Evolutionary conservation across 2,888 invertebrate species (phyloP).

Genomic region (Xiphydria camelus): DNA sequence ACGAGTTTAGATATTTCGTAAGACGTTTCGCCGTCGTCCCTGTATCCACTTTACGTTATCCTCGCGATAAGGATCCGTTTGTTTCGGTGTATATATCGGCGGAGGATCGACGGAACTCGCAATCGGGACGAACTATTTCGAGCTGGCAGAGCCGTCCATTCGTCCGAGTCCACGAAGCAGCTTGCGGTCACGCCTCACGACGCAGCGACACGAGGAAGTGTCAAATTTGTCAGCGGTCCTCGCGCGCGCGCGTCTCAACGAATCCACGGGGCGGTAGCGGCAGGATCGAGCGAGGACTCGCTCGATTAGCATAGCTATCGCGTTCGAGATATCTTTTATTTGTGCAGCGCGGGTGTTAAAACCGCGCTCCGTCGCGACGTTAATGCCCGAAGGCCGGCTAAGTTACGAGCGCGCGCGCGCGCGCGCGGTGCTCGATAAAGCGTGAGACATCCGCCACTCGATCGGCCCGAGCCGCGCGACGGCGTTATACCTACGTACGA

Average conservation of each 20-base stretch:
- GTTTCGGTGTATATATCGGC: too few species aligned
- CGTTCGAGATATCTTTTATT: constrained; percentile 28
- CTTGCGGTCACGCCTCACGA: background rate
- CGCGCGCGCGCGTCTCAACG: constrained; percentile 32
- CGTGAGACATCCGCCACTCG: background rate
- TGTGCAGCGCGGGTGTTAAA: constrained; percentile 24
- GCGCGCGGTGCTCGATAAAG: background rate
- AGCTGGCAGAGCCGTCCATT: too few species aligned
- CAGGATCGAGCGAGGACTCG: constrained; percentile 9
- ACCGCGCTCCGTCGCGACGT: constrained; percentile 18
- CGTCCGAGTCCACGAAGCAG: too few species aligned
- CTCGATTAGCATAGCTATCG: constrained; percentile 38
- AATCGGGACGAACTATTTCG: too few species aligned
- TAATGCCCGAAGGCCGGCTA: constrained; percentile 26
- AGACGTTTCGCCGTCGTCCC: too few species aligned
- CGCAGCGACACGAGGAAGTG: constrained; percentile 12
- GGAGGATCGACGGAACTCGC: too few species aligned
- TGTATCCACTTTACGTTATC: too few species aligned
- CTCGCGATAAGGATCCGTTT: too few species aligned
- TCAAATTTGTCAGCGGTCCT: constrained; percentile 30
- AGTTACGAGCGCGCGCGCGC: constrained; percentile 20
- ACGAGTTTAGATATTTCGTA: too few species aligned
- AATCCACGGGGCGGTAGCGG: constrained; percentile 13
- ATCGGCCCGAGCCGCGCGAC: too few species aligned
- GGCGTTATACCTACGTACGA: too few species aligned